These are phyloP conservation scores for Drosophila neotestacea DNA, from an alignment of 2,888 invertebrate genomes.

Conservation along the genomic window DNA sequence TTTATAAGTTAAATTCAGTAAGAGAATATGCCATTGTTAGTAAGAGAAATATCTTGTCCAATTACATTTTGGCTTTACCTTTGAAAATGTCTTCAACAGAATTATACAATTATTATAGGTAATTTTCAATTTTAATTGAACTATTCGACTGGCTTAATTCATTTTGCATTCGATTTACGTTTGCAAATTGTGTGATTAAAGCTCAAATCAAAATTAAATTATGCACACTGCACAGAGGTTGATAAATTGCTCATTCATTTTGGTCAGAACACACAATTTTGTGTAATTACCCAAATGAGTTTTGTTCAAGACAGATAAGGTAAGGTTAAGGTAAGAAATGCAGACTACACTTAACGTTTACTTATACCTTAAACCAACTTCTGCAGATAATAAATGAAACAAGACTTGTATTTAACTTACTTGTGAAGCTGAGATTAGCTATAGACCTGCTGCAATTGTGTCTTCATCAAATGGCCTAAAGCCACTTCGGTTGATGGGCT, in stretches of 20 bases:
- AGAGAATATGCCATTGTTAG: neutral
- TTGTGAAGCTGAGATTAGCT: neutral
- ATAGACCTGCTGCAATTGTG: neutral
- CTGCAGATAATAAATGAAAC: neutral
- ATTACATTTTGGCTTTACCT: conserved; percentile 6
- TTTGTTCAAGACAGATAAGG: conserved; percentile 10
- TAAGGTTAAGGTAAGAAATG: neutral
- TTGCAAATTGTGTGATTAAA: conserved; percentile 16
- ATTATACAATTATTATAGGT: conserved; percentile 13
- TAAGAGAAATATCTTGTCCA: conserved; percentile 1
- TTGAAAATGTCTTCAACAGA: neutral
- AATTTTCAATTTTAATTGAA: conserved; percentile 35
- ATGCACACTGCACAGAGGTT: conserved; percentile 3
- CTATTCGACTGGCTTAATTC: conserved; percentile 31
- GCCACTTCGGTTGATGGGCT: conserved; percentile 9
- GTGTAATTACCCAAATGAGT: conserved; percentile 20
- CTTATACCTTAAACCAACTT: neutral
- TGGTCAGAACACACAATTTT: conserved; percentile 3
- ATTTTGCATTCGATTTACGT: conserved; percentile 42
- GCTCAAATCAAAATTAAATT: conserved; percentile 33
- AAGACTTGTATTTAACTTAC: neutral
- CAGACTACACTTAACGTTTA: neutral
- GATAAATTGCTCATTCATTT: conserved; percentile 8
- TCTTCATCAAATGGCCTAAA: conserved; percentile 3
- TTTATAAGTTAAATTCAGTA: neutral